Base-by-base conservation (phyloP, 2,888 invertebrate genomes). In the Isotomurus palustris region DNA sequence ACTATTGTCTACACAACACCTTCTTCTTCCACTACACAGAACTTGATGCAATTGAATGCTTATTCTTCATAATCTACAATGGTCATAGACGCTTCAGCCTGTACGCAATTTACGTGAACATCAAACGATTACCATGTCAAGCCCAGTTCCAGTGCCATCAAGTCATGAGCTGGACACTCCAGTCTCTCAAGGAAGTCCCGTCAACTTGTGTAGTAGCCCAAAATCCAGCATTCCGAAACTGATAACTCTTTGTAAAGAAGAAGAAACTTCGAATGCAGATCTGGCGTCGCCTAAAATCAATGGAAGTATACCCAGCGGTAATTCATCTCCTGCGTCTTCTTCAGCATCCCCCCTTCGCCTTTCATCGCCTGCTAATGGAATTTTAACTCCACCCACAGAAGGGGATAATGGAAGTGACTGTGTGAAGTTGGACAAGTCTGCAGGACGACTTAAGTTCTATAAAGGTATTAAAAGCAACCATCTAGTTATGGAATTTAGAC, bases 391-490 rank as follows among this genome's bases (percentile, higher is more conserved):
- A 17, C 62, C 62, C 35, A 62, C 56, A 50, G 62, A 62, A 19
- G 40, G 32, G 8, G 62, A 62, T 14, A 49, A 43, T 21, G 51
- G 17, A 24, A 52, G 19, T 25, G 62, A 62, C 8, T 36, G 40
- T 17, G 14, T 36, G 3, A 65, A 64, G 60, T 53, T 67, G 32
- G 54, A 66, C 5, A 62, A 64, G 41, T 70, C 83, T 74, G 87
- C 87, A 71, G 87, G 87, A 73, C 81, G 87, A 72, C 82, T 87
- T 71, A 87, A 87, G 76, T 87, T 87, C 78, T 87, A 86, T 76
- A 87, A 87, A 82, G 84, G 85, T 84, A 74, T 74, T 76, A n/a
- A n/a, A n/a, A n/a, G n/a, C n/a, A n/a, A n/a, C n/a, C n/a, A n/a
- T n/a, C n/a, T n/a, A n/a, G 28, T 14, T 28, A 8, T 32, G 17